Evolutionary conservation across 2,888 invertebrate genomes (phyloP).

Genomic region (Trichopria drosophilae): DNA sequence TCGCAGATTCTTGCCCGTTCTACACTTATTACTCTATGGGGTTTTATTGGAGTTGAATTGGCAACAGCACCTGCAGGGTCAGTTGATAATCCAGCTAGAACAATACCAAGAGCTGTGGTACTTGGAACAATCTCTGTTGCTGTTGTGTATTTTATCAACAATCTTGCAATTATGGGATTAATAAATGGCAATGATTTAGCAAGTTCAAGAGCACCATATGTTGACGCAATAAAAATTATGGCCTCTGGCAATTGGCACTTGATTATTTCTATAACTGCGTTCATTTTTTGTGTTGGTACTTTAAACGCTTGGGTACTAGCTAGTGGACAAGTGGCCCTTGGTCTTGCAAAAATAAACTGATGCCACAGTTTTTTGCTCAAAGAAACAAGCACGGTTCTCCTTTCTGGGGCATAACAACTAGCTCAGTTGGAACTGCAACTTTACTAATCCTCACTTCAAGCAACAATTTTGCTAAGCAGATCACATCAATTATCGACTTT

Average conservation of each 20-base stretch:
- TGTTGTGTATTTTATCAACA: conserved; percentile 15
- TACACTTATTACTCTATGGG: conserved; percentile 16
- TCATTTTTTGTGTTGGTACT: conserved; percentile 17
- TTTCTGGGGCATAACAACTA: conserved; percentile 19
- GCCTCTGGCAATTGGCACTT: conserved; percentile 13
- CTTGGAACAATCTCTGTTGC: conserved; percentile 21
- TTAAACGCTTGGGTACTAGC: conserved; percentile 18
- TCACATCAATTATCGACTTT: conserved; percentile 19
- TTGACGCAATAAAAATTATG: conserved; percentile 21
- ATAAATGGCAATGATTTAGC: conserved; percentile 19
- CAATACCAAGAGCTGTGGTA: conserved; percentile 18
- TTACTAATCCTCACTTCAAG: conserved; percentile 20
- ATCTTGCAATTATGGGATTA: conserved; percentile 16
- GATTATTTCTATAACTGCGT: conserved; percentile 14
- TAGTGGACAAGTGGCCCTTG: conserved; percentile 17
- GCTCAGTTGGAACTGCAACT: conserved; percentile 16
- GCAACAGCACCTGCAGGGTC: conserved; percentile 19
- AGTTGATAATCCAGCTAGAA: conserved; percentile 12
- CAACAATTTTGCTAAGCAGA: conserved; percentile 21
- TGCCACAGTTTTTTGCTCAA: conserved; percentile 21
- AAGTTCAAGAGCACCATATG: conserved; percentile 16
- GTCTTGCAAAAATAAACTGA: conserved; percentile 20
- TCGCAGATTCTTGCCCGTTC: conserved; percentile 8
- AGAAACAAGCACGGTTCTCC: conserved; percentile 22
- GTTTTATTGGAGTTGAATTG: conserved; percentile 17